These are phyloP conservation scores for Pseudomyrmex cubaensis DNA, from an alignment of 1,140 invertebrate genomes.

Conservation along the genomic window DNA sequence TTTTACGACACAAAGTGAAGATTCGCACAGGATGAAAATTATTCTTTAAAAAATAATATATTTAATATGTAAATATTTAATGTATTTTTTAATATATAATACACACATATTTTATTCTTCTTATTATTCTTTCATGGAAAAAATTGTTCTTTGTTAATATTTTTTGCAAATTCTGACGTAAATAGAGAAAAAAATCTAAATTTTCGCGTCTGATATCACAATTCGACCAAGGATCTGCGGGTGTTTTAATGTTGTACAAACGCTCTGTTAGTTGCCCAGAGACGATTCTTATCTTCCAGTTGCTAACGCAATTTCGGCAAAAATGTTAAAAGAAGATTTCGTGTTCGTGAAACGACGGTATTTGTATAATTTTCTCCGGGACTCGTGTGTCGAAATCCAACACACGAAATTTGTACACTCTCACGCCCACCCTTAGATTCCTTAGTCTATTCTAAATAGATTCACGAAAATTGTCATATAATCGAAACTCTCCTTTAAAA, in stretches of 20 bases:
- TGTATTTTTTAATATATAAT: too few relatives aligned
- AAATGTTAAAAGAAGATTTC: not conserved
- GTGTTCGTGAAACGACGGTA: not conserved
- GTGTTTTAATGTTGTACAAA: not conserved
- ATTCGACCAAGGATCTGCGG: not conserved
- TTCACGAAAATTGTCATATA: conserved; percentile 14
- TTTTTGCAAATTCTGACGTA: not conserved
- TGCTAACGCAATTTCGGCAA: conserved; percentile 9
- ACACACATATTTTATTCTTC: too few relatives aligned
- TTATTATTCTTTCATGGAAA: too few relatives aligned
- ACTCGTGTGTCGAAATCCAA: conserved; percentile 25
- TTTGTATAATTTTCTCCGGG: not conserved
- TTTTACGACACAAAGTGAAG: too few relatives aligned
- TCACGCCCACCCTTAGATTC: conserved; percentile 36
- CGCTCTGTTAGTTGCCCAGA: not conserved
- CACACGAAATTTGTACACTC: not conserved
- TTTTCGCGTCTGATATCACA: not conserved
- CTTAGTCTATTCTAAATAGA: not conserved
- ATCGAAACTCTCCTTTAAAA: not conserved
- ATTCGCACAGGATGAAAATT: not conserved
- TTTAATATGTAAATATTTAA: too few relatives aligned
- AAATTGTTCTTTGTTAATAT: too few relatives aligned
- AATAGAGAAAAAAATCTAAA: not conserved
- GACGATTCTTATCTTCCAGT: not conserved
- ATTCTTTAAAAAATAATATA: not conserved